phyloP scores from a whole-genome alignment of 2,888 invertebrate species.

The Epiblema foenella region DNA sequence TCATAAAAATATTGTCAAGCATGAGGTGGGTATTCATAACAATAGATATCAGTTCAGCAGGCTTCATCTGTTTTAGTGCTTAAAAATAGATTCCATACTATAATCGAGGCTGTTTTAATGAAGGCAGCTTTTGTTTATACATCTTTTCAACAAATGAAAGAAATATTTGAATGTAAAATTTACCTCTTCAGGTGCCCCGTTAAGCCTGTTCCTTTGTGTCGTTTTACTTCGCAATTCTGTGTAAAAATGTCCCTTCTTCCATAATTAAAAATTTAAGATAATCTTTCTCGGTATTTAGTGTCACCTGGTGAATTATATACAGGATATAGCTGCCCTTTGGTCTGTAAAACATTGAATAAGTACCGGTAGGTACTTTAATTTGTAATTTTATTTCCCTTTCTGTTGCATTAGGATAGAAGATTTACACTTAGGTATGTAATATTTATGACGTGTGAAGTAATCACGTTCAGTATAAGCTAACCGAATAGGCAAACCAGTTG shows the following conservation, averaged over 20 bases:
- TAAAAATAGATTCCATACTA: not conserved
- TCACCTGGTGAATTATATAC: slow-evolving; percentile 17
- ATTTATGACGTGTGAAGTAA: no score
- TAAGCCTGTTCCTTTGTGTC: slow-evolving; percentile 24
- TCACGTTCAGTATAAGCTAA: no score
- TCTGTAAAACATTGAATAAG: not conserved
- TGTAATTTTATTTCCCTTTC: no score
- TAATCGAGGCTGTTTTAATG: slow-evolving; percentile 8
- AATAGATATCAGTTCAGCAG: not conserved
- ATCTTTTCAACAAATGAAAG: slow-evolving; percentile 23
- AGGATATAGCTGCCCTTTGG: not conserved
- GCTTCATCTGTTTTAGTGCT: not conserved
- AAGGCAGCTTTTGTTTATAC: slow-evolving; percentile 24
- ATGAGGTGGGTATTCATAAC: not conserved
- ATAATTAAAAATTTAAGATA: slow-evolving; percentile 29
- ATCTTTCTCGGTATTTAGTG: slow-evolving; percentile 19
- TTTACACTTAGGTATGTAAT: no score
- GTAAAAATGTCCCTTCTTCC: slow-evolving; percentile 14
- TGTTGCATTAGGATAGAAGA: no score
- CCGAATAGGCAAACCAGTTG: no score
- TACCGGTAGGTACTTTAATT: no score
- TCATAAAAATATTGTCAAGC: not conserved
- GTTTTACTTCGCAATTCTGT: slow-evolving; percentile 27
- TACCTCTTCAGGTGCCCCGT: slow-evolving; percentile 26
- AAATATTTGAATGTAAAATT: slow-evolving; percentile 32